phyloP scores from a whole-genome alignment of 2,113 vertebrate species.

The Pogonocichla stellata region DNA sequence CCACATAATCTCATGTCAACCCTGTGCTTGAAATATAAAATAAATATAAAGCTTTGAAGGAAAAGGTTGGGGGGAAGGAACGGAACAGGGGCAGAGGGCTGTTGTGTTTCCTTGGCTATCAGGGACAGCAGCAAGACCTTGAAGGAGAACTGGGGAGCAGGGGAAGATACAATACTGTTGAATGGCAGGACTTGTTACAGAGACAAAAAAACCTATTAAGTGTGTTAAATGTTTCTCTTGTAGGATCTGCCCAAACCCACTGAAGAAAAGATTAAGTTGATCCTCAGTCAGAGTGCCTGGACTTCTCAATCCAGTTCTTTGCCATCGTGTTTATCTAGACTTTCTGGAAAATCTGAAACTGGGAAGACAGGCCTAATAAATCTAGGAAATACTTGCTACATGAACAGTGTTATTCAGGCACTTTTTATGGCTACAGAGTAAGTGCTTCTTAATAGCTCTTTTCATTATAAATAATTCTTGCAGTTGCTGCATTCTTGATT shows the following conservation, averaged over 20 bases:
- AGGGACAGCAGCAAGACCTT: background rate
- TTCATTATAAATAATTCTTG: background rate
- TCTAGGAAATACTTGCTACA: conserved; percentile 97
- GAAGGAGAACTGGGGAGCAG: background rate
- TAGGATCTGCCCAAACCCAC: conserved; percentile 91
- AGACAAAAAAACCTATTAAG: background rate
- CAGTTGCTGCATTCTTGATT: background rate
- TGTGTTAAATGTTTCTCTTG: background rate
- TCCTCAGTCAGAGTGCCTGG: conserved; percentile 98
- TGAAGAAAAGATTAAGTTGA: conserved; percentile 94
- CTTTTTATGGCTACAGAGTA: conserved; percentile 99
- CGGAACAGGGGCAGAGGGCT: background rate
- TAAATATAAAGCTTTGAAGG: background rate
- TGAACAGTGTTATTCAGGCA: conserved; percentile 98
- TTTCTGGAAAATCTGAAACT: conserved; percentile 94
- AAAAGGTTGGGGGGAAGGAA: rapidly evolving
- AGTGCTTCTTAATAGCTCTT: conserved; percentile 61
- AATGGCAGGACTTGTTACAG: background rate
- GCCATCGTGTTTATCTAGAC: conserved; percentile 86
- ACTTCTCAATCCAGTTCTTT: conserved; percentile 94
- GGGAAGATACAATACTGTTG: background rate
- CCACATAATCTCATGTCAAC: background rate
- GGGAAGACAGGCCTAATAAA: conserved; percentile 97
- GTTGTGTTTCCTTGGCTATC: background rate
- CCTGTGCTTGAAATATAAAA: background rate